phyloP scores from a whole-genome alignment of 2,888 invertebrate genomes.

The Leptothorax acervorum region DNA sequence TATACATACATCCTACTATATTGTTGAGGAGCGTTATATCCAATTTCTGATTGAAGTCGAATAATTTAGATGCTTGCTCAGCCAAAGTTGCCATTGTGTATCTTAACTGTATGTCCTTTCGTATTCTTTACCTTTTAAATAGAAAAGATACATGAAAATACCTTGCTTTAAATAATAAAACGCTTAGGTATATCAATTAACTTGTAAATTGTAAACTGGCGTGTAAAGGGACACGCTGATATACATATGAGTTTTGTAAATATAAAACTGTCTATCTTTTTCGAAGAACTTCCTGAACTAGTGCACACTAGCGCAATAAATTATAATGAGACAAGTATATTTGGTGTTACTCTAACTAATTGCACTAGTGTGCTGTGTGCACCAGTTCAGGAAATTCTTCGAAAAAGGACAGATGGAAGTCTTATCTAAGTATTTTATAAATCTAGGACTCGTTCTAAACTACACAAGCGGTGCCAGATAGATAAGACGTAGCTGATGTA shows the following conservation, averaged over 20 bases:
- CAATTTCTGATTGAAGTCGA: slow-evolving; percentile 98
- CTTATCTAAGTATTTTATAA: not conserved
- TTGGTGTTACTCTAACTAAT: no score
- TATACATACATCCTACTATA: slow-evolving; percentile 97
- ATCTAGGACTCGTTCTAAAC: not conserved
- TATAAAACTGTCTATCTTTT: no score
- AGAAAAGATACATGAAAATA: not conserved
- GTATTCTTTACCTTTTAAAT: slow-evolving; percentile 81
- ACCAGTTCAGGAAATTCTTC: no score
- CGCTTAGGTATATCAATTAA: not conserved
- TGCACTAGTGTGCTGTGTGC: no score
- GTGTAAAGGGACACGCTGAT: not conserved
- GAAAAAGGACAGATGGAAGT: no score
- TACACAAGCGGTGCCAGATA: not conserved
- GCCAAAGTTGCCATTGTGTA: slow-evolving; percentile 91
- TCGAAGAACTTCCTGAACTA: no score
- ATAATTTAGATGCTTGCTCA: slow-evolving; percentile 95
- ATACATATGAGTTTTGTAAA: not conserved
- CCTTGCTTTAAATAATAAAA: not conserved
- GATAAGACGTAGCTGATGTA: not conserved
- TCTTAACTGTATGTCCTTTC: slow-evolving; percentile 74
- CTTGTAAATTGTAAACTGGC: not conserved
- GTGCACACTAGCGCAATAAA: no score
- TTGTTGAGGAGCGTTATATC: slow-evolving; percentile 98
- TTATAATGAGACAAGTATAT: no score